Conservation (phyloP, 2,888 invertebrate genomes). For the Philopedon plagiatum region DNA sequence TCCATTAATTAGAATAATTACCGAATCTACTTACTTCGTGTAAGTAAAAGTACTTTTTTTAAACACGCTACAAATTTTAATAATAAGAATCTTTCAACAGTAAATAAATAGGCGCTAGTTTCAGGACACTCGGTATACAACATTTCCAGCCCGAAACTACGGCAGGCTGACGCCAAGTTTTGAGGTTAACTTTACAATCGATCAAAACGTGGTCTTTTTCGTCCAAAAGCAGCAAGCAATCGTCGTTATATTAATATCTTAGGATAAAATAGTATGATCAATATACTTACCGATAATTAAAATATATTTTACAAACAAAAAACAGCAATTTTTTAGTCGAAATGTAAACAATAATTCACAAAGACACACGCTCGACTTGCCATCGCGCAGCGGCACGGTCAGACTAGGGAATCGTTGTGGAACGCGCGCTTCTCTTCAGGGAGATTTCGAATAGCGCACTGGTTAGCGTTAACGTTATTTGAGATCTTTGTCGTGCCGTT, state of each 20-base stretch:
- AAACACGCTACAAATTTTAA: too few relatives aligned
- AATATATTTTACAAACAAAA: not conserved
- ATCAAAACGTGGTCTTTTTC: not conserved
- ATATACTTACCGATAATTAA: conserved; percentile 3
- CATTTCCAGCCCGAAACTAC: conserved; percentile 15
- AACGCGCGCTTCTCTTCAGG: not conserved
- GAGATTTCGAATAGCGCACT: not conserved
- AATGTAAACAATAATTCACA: conserved; percentile 8
- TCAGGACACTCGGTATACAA: not conserved
- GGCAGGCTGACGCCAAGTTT: conserved; percentile 42
- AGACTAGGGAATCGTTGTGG: conserved; percentile 37
- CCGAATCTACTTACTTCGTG: too few relatives aligned
- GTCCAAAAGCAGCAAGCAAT: not conserved
- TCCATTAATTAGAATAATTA: too few relatives aligned
- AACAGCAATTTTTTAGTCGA: not conserved
- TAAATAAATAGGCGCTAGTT: too few relatives aligned
- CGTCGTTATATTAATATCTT: not conserved
- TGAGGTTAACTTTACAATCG: conserved; percentile 31
- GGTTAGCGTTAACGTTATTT: not conserved
- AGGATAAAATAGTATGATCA: not conserved
- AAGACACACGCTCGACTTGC: conserved; percentile 59
- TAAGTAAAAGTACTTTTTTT: too few relatives aligned
- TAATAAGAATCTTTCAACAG: too few relatives aligned
- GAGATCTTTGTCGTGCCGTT: too few relatives aligned
- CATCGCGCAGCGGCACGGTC: conserved; percentile 58